Base-by-base conservation (phyloP, 2,113 vertebrate species). In the Hippocampus zosterae region DNA sequence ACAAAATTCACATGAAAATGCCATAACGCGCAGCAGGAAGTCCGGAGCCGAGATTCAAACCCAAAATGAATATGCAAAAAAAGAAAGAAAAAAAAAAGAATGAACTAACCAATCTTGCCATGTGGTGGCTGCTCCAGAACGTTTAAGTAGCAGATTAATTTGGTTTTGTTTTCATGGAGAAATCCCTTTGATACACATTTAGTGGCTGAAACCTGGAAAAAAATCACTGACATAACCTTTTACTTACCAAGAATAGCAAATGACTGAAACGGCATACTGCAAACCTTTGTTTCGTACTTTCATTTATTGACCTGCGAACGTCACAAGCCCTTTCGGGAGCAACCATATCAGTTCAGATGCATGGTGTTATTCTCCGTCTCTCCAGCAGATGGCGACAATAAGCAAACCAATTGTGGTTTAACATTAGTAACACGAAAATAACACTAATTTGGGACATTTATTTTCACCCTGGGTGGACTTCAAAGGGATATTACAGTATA, bases 121-220 rank as follows among this genome's bases (percentile, higher is more conserved):
- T 55, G 42, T 15, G 15, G 3, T 40, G 23, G 9, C 53, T 53
- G 23, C 40, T 59, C 19, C 16, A 50, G 19, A 46, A 27, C 68
- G 52, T 53, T 53, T n/a, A n/a, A 10, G 52, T n/a, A 55, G 52
- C 52, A 55, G 21, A 10, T 7, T 19, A n/a, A 55, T 18, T 55
- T 55, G n/a, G 52, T 0, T 55, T n/a, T 55, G 21, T 70, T 67
- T 57, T 25, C 68, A 70, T 56, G 71, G 62, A 57, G 16, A 59
- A 23, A 25, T n/a, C 9, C 23, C 46, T 37, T 50, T 16, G 46
- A 50, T 16, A 16, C 16, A 25, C 53, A 56, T 56, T 56, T 23
- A 15, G 13, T 6, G 1, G 11, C 3, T 16, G 11, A 8, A 59
- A 59, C 27, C 27, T 53, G 50, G 21, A 44, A 60, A 44, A 60